Evolutionary conservation across 2,888 invertebrate genomes (phyloP).

Genomic region (Drosophila rubida): DNA sequence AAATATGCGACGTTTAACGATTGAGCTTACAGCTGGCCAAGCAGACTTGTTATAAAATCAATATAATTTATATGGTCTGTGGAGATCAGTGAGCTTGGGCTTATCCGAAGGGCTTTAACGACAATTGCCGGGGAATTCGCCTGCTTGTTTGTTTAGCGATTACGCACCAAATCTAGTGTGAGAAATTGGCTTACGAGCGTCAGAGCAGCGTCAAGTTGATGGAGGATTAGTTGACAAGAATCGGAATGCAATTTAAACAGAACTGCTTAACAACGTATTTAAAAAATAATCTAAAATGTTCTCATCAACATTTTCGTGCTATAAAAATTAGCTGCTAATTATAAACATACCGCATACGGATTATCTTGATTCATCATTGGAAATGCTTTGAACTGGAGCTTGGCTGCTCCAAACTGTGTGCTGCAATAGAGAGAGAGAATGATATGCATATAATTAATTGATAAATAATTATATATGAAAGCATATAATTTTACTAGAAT

Average conservation of each 20-base stretch:
- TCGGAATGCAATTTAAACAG: no score
- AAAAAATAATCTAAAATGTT: neutral
- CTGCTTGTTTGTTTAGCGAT: neutral
- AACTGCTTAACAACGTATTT: neutral
- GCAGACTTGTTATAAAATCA: conserved; percentile 52
- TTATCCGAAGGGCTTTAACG: conserved; percentile 12
- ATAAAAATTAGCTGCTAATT: neutral
- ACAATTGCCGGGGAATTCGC: neutral
- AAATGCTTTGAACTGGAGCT: conserved; percentile 27
- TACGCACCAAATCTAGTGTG: neutral
- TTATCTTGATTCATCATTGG: conserved; percentile 83
- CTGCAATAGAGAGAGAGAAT: conserved; percentile 48
- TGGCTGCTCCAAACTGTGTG: conserved; percentile 9
- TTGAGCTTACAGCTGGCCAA: conserved; percentile 32
- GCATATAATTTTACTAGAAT: neutral
- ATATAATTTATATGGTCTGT: conserved; percentile 45
- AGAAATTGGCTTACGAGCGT: no score
- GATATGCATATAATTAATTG: conserved; percentile 2
- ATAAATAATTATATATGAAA: neutral
- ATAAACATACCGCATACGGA: conserved; percentile 83
- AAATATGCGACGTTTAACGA: conserved; percentile 56
- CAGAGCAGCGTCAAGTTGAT: neutral
- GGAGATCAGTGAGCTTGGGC: conserved; percentile 12
- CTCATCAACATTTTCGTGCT: neutral
- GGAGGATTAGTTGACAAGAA: neutral